Evolutionary conservation across 2,113 vertebrate species (phyloP).

Genomic region (Rhabdornis inornatus): DNA sequence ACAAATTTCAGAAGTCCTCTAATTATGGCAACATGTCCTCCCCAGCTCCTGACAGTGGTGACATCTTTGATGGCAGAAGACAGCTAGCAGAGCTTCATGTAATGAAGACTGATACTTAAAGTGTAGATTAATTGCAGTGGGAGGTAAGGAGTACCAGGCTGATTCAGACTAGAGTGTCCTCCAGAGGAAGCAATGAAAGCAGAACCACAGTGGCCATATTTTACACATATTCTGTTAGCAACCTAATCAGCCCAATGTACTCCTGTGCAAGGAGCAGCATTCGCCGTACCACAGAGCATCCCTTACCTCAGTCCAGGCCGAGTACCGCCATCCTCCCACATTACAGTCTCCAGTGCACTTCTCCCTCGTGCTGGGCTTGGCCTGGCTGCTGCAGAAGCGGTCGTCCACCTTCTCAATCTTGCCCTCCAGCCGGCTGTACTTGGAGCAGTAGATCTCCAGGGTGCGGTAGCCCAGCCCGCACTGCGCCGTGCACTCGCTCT

Average conservation of each 20-base stretch:
- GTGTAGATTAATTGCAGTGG: not conserved
- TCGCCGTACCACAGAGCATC: accelerated
- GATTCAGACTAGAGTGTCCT: not conserved
- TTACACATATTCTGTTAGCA: not conserved
- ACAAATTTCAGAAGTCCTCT: not conserved
- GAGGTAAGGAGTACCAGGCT: not conserved
- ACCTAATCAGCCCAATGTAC: not conserved
- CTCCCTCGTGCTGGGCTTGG: conserved; percentile 88
- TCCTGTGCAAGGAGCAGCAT: not conserved
- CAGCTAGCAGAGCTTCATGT: not conserved
- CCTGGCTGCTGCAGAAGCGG: conserved; percentile 81
- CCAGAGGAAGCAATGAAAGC: not conserved
- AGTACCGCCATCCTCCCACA: conserved; percentile 91
- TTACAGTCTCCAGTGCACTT: conserved; percentile 91
- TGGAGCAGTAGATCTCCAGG: conserved; percentile 89
- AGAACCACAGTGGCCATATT: not conserved
- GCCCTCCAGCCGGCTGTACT: conserved; percentile 81
- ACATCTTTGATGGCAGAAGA: not conserved
- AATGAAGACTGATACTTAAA: not conserved
- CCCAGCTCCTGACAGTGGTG: not conserved
- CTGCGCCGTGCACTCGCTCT: conserved; percentile 89
- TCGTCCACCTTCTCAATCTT: conserved; percentile 90
- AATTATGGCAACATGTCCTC: not conserved
- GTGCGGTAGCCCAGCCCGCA: conserved; percentile 89
- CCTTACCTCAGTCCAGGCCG: conserved; percentile 91